Evolutionary conservation across 1,140 invertebrate species (phyloP).

Genomic region (Cotesia typhae): DNA sequence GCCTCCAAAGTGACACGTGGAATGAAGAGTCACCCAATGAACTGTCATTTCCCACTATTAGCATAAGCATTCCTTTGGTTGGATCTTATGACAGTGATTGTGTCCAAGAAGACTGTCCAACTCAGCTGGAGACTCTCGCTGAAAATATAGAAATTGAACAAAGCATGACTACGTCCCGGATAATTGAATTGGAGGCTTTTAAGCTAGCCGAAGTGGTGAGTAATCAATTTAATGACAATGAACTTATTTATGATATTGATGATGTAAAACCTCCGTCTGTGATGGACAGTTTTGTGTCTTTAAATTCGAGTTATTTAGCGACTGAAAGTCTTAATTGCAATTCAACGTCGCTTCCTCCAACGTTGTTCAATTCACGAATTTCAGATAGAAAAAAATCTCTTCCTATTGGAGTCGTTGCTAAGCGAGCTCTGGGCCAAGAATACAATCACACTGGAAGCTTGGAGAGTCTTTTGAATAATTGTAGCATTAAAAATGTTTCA

Average conservation of each 20-base stretch:
- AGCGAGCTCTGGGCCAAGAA: slow-evolving; percentile 72
- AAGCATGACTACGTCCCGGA: slow-evolving; percentile 71
- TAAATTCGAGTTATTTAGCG: slow-evolving; percentile 69
- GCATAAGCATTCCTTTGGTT: slow-evolving; percentile 75
- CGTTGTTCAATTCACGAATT: slow-evolving; percentile 47
- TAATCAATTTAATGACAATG: slow-evolving; percentile 60
- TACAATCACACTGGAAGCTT: slow-evolving; percentile 69
- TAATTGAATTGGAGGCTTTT: slow-evolving; percentile 79
- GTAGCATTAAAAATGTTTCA: slow-evolving; percentile 64
- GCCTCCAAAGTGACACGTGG: slow-evolving; percentile 73
- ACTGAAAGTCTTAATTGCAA: slow-evolving; percentile 53
- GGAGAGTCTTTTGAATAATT: slow-evolving; percentile 70
- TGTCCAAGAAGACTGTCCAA: slow-evolving; percentile 44
- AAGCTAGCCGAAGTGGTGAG: slow-evolving; percentile 75
- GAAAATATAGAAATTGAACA: slow-evolving; percentile 40
- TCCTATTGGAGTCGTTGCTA: slow-evolving; percentile 74
- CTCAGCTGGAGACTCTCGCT: slow-evolving; percentile 28
- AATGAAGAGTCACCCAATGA: slow-evolving; percentile 79
- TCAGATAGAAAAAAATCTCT: slow-evolving; percentile 71
- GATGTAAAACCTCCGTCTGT: slow-evolving; percentile 81
- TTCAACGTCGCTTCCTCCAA: slow-evolving; percentile 49
- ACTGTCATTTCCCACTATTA: slow-evolving; percentile 80
- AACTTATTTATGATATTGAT: slow-evolving; percentile 74
- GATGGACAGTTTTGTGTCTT: slow-evolving; percentile 73
- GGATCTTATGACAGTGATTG: slow-evolving; percentile 74